Evolutionary conservation across 2,797 vertebrate genomes (phyloP).

Genomic region (Pseudochirops cupreus): DNA sequence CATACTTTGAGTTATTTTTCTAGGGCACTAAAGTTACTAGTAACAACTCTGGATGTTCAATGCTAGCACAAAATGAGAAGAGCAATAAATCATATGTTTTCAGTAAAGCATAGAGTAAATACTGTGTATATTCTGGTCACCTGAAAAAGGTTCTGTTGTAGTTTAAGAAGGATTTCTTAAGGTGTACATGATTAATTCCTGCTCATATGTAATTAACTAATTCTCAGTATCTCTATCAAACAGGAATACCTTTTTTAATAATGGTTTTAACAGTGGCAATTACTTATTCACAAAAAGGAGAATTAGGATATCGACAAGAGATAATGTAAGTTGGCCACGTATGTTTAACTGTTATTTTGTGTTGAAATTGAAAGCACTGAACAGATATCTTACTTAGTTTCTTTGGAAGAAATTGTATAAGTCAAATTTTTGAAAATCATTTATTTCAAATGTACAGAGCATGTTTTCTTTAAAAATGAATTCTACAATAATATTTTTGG

Average conservation of each 20-base stretch:
- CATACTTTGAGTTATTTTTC: background rate
- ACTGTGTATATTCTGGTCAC: background rate
- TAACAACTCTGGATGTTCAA: background rate
- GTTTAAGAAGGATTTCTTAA: slow-evolving; percentile 33
- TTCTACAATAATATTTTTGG: slow-evolving; percentile 8
- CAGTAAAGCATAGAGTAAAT: background rate
- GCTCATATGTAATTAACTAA: slow-evolving; percentile 63
- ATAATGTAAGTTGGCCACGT: slow-evolving; percentile 85
- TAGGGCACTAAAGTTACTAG: background rate
- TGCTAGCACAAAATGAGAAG: background rate
- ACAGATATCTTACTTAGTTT: slow-evolving; percentile 35
- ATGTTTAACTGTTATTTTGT: background rate
- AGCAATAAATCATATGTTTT: background rate
- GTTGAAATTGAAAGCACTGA: background rate
- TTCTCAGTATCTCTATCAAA: slow-evolving; percentile 39
- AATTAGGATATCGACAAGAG: slow-evolving; percentile 85
- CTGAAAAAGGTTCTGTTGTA: slow-evolving; percentile 33
- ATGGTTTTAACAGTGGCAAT: slow-evolving; percentile 83
- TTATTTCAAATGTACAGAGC: slow-evolving; percentile 32
- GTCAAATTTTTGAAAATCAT: slow-evolving; percentile 39
- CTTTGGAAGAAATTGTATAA: background rate
- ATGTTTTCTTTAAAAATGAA: background rate
- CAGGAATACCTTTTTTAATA: slow-evolving; percentile 84
- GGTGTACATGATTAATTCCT: slow-evolving; percentile 60
- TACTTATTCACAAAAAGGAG: slow-evolving; percentile 78